Percentiles rank a stretch among this genome's conserved stretches.
These are phyloP conservation scores for Allenopithecus nigroviridis DNA, from an alignment of 2,797 vertebrate species.

Conservation along the genomic window DNA sequence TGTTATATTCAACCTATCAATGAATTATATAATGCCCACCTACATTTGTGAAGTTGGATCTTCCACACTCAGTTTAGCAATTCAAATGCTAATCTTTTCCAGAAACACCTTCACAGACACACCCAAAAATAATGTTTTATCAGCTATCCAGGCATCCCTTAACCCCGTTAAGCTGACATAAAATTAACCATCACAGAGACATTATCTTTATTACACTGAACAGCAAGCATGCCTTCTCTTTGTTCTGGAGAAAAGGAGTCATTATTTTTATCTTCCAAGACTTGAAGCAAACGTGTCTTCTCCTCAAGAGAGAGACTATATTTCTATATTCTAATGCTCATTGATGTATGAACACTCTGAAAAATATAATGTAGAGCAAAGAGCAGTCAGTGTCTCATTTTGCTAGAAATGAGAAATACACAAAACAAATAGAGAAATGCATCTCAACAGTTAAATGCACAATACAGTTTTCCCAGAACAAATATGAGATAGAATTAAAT, in stretches of 20 bases:
- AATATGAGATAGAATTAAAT: background rate
- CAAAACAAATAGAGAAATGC: background rate
- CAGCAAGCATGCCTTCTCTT: background rate
- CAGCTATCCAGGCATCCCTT: background rate
- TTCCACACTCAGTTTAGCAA: background rate
- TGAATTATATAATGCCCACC: background rate
- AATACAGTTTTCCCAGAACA: background rate
- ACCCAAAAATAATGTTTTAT: background rate
- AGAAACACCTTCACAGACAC: background rate
- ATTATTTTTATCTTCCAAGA: background rate
- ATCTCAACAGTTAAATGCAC: background rate
- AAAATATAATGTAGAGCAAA: background rate
- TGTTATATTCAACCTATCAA: background rate
- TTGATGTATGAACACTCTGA: background rate
- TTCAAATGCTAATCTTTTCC: background rate
- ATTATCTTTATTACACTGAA: background rate
- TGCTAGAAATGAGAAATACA: background rate
- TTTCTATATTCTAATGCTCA: background rate
- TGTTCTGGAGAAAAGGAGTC: background rate
- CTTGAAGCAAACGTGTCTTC: background rate
- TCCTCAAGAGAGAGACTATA: background rate
- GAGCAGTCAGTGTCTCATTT: background rate
- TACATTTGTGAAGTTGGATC: background rate
- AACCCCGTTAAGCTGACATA: background rate
- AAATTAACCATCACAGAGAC: background rate